Percentiles rank a stretch among this genome's conserved stretches.
Conservation (phyloP, 2,797 vertebrate genomes). For the Leptatherina wallacei region DNA sequence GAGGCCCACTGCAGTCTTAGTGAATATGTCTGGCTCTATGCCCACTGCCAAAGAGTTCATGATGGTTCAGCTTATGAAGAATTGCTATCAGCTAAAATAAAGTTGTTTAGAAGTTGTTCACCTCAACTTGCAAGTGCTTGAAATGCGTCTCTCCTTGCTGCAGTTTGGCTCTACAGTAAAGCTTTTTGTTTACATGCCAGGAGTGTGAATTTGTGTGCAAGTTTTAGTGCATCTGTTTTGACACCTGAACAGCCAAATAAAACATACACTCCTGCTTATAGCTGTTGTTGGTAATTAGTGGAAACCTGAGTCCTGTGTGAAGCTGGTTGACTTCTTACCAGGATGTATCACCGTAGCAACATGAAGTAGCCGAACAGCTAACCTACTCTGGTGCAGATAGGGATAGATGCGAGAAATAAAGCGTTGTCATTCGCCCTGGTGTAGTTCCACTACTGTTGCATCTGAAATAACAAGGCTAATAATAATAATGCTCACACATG, state of each 20-base stretch:
- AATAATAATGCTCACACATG: too few relatives aligned
- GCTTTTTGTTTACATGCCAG: not conserved
- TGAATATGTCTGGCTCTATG: constrained; percentile 7
- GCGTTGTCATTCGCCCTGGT: too few relatives aligned
- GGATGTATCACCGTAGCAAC: too few relatives aligned
- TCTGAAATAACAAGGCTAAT: too few relatives aligned
- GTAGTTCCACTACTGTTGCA: too few relatives aligned
- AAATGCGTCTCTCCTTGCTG: not conserved
- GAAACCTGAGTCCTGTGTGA: not conserved
- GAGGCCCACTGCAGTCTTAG: constrained; percentile 3
- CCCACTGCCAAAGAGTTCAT: constrained; percentile 6
- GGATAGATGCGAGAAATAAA: too few relatives aligned
- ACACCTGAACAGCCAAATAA: not conserved
- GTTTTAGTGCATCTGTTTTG: not conserved
- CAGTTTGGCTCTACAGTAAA: not conserved
- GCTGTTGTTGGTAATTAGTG: not conserved
- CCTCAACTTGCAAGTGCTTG: not conserved
- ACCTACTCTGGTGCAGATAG: too few relatives aligned
- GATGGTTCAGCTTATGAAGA: constrained; percentile 17
- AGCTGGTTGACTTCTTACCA: too few relatives aligned
- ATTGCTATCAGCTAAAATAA: constrained; percentile 2
- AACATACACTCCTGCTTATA: not conserved
- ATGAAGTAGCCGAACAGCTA: too few relatives aligned
- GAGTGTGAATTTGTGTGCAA: not conserved
- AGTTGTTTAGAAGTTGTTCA: not conserved